Conservation (phyloP, 2,797 vertebrate genomes). For the Phalloptychus januarius region DNA sequence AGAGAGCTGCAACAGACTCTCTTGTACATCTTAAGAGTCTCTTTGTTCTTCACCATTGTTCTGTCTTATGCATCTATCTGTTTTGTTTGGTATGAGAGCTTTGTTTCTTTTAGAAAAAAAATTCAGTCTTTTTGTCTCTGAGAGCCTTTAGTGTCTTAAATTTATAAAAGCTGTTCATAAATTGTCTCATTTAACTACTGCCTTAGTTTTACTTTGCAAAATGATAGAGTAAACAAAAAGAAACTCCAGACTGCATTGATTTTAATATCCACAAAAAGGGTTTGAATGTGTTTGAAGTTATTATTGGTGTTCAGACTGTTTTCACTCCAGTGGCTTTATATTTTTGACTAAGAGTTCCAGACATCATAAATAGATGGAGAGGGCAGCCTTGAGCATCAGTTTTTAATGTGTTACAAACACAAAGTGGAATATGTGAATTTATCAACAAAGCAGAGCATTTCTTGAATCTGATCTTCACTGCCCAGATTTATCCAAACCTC, state of each 20-base stretch:
- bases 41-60: slow-evolving; percentile 55
- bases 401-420: background rate
- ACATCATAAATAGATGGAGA: background rate
- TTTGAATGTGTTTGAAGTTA: slow-evolving; percentile 50
- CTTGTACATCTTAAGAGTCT: slow-evolving; percentile 36
- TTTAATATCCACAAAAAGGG: slow-evolving; percentile 42
- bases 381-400: background rate
- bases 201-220: slow-evolving; percentile 58
- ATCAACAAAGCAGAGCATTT: background rate
- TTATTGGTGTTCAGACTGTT: slow-evolving; percentile 35
- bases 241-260: slow-evolving; percentile 40
- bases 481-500: background rate
- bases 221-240: slow-evolving; percentile 36
- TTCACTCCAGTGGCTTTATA: background rate
- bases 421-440: background rate
- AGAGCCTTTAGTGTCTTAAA: slow-evolving; percentile 80
- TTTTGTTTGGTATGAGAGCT: slow-evolving; percentile 68
- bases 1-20: slow-evolving; percentile 42
- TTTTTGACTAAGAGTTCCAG: background rate
- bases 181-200: slow-evolving; percentile 49
- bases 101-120: slow-evolving; percentile 62
- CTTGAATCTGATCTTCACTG: background rate
- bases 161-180: slow-evolving; percentile 66
- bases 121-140: slow-evolving; percentile 72
- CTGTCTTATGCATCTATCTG: slow-evolving; percentile 60